These are phyloP conservation scores for Danio kyathit DNA, from an alignment of 2,797 vertebrate genomes.

Conservation along the genomic window DNA sequence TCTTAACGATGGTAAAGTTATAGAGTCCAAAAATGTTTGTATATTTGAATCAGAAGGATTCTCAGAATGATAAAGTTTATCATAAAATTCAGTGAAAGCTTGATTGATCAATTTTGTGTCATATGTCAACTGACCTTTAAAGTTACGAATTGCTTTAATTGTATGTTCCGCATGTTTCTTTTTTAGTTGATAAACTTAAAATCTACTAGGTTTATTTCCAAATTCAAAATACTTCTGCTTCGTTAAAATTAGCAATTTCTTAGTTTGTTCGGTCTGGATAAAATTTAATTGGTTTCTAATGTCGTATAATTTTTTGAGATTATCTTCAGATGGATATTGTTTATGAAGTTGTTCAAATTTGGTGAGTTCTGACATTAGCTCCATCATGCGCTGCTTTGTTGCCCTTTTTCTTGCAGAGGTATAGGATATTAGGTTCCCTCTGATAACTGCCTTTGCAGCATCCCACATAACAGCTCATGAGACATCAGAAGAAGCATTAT, in stretches of 20 bases:
- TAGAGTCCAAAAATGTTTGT: not conserved
- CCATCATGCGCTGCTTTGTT: not conserved
- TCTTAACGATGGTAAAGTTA: not conserved
- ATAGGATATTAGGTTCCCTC: not conserved
- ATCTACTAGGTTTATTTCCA: slow-evolving; percentile 40
- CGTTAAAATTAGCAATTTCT: not conserved
- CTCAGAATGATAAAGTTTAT: not conserved
- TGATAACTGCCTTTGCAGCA: not conserved
- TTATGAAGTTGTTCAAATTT: not conserved
- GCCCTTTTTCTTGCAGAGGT: no score
- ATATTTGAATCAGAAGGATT: not conserved
- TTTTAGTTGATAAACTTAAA: slow-evolving; percentile 25
- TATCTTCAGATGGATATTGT: not conserved
- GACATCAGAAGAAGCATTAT: slow-evolving; percentile 26
- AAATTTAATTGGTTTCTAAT: not conserved
- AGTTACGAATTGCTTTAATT: slow-evolving; percentile 5
- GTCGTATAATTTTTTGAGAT: not conserved
- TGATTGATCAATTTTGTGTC: not conserved
- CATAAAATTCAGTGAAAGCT: no score
- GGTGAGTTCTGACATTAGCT: not conserved
- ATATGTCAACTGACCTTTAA: not conserved
- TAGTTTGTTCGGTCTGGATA: not conserved
- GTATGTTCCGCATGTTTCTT: not conserved
- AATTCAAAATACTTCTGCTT: slow-evolving; percentile 10
- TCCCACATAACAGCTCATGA: slow-evolving; percentile 22